Evolutionary conservation across 2,797 vertebrate species (phyloP).

Genomic region (Erethizon dorsatum): DNA sequence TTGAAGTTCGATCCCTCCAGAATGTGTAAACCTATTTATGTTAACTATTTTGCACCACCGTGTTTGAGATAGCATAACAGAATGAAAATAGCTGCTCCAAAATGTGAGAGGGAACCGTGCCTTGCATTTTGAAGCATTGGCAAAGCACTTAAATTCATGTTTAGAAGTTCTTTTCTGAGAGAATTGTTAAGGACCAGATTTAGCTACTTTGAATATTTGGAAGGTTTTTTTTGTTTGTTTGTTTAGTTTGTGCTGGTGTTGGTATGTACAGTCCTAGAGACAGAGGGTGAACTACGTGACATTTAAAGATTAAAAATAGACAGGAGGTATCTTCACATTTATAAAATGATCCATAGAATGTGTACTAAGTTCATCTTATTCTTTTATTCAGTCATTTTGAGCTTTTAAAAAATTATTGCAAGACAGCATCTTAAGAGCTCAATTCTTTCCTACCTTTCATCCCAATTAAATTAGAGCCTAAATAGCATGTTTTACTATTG

Average conservation of each 20-base stretch:
- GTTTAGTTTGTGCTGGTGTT: neutral
- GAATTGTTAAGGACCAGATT: slow-evolving; percentile 40
- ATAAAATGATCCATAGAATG: neutral
- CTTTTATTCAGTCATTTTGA: neutral
- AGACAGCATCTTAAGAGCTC: neutral
- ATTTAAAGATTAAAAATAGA: neutral
- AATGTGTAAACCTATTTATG: slow-evolving; percentile 70
- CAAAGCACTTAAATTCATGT: slow-evolving; percentile 29
- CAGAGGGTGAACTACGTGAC: neutral
- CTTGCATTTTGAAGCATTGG: slow-evolving; percentile 61
- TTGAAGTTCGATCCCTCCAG: slow-evolving; percentile 59
- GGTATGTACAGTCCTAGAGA: neutral
- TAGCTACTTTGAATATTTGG: slow-evolving; percentile 26
- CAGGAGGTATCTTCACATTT: neutral
- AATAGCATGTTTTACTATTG: neutral
- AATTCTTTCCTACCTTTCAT: neutral
- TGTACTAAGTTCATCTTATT: neutral
- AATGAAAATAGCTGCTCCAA: slow-evolving; percentile 72
- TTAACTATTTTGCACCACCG: slow-evolving; percentile 67
- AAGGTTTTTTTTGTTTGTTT: neutral
- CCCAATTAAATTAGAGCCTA: neutral
- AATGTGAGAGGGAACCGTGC: slow-evolving; percentile 40
- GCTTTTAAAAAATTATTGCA: neutral
- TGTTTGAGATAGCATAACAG: slow-evolving; percentile 74
- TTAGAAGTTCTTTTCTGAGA: slow-evolving; percentile 27